Evolutionary conservation across 1,140 invertebrate genomes (phyloP).

Genomic region (Maniola jurtina): DNA sequence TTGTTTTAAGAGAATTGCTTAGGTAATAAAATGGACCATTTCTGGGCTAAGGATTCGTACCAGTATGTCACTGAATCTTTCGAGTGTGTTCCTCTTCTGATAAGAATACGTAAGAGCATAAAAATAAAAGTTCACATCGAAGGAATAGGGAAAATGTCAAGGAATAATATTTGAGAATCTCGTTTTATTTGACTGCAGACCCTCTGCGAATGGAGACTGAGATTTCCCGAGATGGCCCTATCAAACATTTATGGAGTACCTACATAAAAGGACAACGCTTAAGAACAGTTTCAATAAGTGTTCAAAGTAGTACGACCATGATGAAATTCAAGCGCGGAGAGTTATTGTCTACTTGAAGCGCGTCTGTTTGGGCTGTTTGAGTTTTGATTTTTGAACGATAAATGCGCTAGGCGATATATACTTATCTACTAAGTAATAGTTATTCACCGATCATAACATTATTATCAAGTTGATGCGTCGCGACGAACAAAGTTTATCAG

Average conservation of each 20-base stretch:
- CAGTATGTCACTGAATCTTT: conserved; percentile 66
- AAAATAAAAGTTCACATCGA: conserved; percentile 78
- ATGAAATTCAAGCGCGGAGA: background rate
- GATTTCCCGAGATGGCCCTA: conserved; percentile 78
- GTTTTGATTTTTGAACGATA: too few relatives aligned
- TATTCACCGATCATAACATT: too few relatives aligned
- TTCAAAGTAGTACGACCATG: conserved; percentile 47
- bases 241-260: conserved; percentile 78
- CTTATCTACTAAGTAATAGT: too few relatives aligned
- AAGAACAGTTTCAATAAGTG: conserved; percentile 76
- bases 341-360: background rate
- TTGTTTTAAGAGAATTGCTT: conserved; percentile 15
- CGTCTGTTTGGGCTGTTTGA: background rate
- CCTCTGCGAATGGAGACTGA: conserved; percentile 76
- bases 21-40: conserved; percentile 28
- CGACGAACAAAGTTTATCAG: too few relatives aligned
- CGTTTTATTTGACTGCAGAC: conserved; percentile 78
- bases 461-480: too few relatives aligned
- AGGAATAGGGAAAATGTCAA: conserved; percentile 73
- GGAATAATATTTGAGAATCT: conserved; percentile 78
- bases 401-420: too few relatives aligned
- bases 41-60: conserved; percentile 34
- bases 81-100: conserved; percentile 70
- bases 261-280: conserved; percentile 78
- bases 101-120: conserved; percentile 77